Evolutionary conservation across 2,888 invertebrate species (phyloP).

Genomic region (Acanthoscelides obtectus): DNA sequence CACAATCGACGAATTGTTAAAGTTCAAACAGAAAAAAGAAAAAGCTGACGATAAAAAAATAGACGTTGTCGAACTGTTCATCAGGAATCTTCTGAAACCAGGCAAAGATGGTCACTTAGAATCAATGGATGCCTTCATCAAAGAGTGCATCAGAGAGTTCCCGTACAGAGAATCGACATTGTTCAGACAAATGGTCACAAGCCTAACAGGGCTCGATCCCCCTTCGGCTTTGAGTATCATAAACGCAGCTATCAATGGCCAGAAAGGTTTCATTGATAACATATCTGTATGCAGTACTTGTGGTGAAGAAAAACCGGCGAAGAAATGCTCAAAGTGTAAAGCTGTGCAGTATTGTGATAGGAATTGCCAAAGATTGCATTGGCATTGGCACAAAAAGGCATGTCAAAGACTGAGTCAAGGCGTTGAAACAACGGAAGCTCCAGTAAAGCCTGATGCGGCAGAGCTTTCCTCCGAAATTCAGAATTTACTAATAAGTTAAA

Average conservation of each 20-base stretch:
- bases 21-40: slow-evolving; percentile 56
- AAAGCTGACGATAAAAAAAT: slow-evolving; percentile 51
- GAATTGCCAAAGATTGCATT: slow-evolving; percentile 90
- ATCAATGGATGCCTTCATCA: slow-evolving; percentile 68
- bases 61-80: slow-evolving; percentile 70
- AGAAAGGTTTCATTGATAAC: slow-evolving; percentile 69
- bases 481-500: slow-evolving; percentile 33
- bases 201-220: slow-evolving; percentile 69
- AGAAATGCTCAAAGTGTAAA: slow-evolving; percentile 94
- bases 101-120: slow-evolving; percentile 63
- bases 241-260: slow-evolving; percentile 81
- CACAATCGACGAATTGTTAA: slow-evolving; percentile 67
- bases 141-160: slow-evolving; percentile 84
- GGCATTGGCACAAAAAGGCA: slow-evolving; percentile 86
- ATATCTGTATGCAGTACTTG: slow-evolving; percentile 77
- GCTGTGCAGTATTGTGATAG: slow-evolving; percentile 89
- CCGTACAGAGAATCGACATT: slow-evolving; percentile 86
- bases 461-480: slow-evolving; percentile 36
- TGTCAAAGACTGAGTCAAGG: slow-evolving; percentile 60
- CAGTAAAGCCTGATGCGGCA: slow-evolving; percentile 27
- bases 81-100: slow-evolving; percentile 71
- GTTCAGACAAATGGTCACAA: slow-evolving; percentile 79
- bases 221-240: slow-evolving; percentile 68
- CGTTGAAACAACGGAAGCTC: slow-evolving; percentile 16
- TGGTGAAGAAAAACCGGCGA: slow-evolving; percentile 82